phyloP scores from a whole-genome alignment of 2,797 vertebrate genomes.

The Acipenser oxyrinchus region DNA sequence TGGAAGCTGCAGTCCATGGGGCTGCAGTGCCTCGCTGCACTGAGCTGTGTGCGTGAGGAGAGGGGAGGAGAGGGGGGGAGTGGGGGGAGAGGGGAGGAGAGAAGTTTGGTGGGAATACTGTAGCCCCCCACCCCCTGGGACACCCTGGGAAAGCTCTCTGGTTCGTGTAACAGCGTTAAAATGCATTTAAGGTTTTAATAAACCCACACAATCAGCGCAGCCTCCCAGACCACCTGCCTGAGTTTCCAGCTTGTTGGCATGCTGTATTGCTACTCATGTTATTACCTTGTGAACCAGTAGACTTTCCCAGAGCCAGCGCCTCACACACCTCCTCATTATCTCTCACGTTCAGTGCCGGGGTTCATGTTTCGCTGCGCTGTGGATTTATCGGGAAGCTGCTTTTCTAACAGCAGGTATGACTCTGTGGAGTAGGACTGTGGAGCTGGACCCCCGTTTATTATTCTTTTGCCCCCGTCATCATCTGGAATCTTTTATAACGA shows the following conservation, averaged over 20 bases:
- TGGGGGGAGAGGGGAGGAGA: background rate
- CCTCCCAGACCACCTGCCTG: background rate
- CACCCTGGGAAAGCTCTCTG: constrained; percentile 36
- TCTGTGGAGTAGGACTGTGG: too few species aligned
- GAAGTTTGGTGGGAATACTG: constrained; percentile 1
- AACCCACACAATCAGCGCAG: constrained; percentile 8
- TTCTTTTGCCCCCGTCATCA: too few species aligned
- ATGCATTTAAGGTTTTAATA: constrained; percentile 24
- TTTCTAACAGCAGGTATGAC: too few species aligned
- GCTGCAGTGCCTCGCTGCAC: background rate
- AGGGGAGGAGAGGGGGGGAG: too few species aligned
- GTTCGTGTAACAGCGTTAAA: constrained; percentile 26
- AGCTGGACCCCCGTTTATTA: too few species aligned
- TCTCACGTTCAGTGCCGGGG: background rate
- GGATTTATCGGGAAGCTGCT: too few species aligned
- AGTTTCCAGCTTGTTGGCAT: background rate
- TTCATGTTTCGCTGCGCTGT: too few species aligned
- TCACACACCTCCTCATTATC: background rate
- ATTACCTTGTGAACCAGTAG: background rate
- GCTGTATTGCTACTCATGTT: background rate
- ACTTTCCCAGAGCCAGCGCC: background rate
- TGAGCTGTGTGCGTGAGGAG: background rate
- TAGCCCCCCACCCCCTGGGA: background rate
- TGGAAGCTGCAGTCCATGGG: too few species aligned
- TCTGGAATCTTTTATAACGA: too few species aligned